Percentiles rank a stretch among this genome's conserved stretches.
Conservation (phyloP, 2,888 invertebrate genomes). For the Chymomyza procnemis region DNA sequence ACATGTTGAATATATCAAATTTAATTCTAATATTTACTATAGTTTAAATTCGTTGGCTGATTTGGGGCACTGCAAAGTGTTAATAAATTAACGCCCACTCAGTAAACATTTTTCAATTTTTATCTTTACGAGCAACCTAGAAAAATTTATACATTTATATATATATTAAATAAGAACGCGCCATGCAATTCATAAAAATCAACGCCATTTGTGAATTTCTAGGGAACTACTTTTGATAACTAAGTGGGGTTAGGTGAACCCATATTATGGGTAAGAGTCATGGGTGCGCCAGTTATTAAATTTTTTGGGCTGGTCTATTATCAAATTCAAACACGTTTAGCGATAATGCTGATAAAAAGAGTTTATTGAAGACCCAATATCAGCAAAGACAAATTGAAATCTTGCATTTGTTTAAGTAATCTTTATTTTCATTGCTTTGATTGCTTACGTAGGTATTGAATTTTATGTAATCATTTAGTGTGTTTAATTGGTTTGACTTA, state of each 20-base stretch:
- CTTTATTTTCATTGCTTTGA: neutral
- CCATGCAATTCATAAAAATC: slow-evolving; percentile 30
- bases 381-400: slow-evolving; percentile 52
- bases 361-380: slow-evolving; percentile 51
- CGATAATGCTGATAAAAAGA: slow-evolving; percentile 41
- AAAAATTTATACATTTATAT: slow-evolving; percentile 41
- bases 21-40: neutral
- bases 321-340: slow-evolving; percentile 32
- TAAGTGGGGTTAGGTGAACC: slow-evolving; percentile 13
- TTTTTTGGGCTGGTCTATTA: slow-evolving; percentile 21
- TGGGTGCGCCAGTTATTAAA: slow-evolving; percentile 12
- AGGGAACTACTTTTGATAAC: slow-evolving; percentile 44
- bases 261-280: slow-evolving; percentile 9
- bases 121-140: slow-evolving; percentile 55
- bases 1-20: neutral
- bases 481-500: no score
- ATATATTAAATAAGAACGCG: slow-evolving; percentile 28
- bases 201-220: slow-evolving; percentile 21
- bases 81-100: slow-evolving; percentile 65
- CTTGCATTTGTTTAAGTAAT: neutral
- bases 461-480: neutral
- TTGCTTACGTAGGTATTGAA: neutral
- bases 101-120: slow-evolving; percentile 9
- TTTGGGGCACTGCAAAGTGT: slow-evolving; percentile 58
- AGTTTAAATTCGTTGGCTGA: slow-evolving; percentile 59